Conservation (phyloP, 2,113 vertebrate species). For the Chloropsis hardwickii region DNA sequence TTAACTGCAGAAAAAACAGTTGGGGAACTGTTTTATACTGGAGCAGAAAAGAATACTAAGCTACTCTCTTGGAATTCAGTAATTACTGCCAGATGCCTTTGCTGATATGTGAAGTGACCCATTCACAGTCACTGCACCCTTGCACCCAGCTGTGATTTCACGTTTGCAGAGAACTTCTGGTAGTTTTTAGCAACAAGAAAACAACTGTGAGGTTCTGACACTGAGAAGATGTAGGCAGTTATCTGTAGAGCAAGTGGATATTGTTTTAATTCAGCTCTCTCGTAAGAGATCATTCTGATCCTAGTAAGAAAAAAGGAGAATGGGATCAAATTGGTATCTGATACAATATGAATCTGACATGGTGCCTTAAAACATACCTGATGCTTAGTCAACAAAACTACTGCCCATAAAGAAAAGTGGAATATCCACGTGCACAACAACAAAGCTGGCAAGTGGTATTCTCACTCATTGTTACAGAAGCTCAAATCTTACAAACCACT, state of each 20-base stretch:
- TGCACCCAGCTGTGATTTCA: neutral
- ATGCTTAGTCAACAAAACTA: neutral
- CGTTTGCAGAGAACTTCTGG: neutral
- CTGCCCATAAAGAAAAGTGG: neutral
- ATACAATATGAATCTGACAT: neutral
- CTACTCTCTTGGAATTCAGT: neutral
- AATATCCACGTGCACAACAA: fast-evolving
- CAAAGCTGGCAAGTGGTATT: neutral
- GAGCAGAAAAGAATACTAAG: neutral
- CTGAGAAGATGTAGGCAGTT: neutral
- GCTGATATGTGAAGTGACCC: neutral
- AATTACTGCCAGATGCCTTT: neutral
- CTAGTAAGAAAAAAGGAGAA: neutral
- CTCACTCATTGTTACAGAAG: neutral
- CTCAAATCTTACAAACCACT: neutral
- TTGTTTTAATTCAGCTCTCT: neutral
- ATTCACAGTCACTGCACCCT: neutral
- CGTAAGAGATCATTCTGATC: neutral
- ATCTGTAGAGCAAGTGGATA: neutral
- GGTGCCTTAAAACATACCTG: neutral
- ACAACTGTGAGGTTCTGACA: neutral
- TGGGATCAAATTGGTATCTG: neutral
- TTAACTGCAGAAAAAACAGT: neutral
- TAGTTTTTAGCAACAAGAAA: neutral
- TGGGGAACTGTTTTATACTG: neutral